Evolutionary conservation across 2,113 vertebrate species (phyloP), one percentile per base, ranked within the genome.

Genomic region (Sander vitreus): DNA sequence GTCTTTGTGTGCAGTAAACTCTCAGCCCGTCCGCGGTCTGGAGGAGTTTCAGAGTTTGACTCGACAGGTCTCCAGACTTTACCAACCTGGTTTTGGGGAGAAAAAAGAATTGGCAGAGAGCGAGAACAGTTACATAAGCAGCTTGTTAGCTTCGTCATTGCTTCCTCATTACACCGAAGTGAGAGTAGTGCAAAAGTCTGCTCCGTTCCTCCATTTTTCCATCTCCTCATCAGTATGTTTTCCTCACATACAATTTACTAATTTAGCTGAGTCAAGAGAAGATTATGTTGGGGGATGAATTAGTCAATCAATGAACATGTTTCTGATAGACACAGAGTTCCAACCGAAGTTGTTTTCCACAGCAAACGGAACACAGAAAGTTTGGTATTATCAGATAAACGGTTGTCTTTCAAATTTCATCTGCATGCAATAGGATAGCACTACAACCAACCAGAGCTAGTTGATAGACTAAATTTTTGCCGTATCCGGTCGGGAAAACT

Each of bases 51-150:
- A 58, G 43, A 23, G 66, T 53, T 70, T 67, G 76, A 88, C 83
- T 80, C 19, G 5, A 57, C 76, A 77, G 76, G 70, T 78, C 83
- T 65, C n/a, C 25, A 55, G 51, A 68, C 66, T 18, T 57, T 39
- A 74, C 55, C 23, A 73, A 23, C 25, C 71, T 14, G 58, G 48
- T 75, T 53, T 43, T 27, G 36, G 12, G 21, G 27, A 53, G 36
- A 43, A 76, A 75, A 59, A 63, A 15, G 7, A 76, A 27, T 60
- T 84, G 81, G 84, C 81, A n/a, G n/a, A 30, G 39, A 66, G 51
- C 0, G 25, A 68, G 67, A 60, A 58, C 51, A 3, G 75, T 87
- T 89, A 78, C 43, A 85, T 55, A 83, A 87, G 53, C 85, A 48
- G 63, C 27, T 55, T 16, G 80, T 65, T 12, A 27, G 67, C 82